Evolutionary conservation across 2,888 invertebrate species (phyloP), one percentile per base, ranked within the genome.

Genomic region (Tiliacea aurago): DNA sequence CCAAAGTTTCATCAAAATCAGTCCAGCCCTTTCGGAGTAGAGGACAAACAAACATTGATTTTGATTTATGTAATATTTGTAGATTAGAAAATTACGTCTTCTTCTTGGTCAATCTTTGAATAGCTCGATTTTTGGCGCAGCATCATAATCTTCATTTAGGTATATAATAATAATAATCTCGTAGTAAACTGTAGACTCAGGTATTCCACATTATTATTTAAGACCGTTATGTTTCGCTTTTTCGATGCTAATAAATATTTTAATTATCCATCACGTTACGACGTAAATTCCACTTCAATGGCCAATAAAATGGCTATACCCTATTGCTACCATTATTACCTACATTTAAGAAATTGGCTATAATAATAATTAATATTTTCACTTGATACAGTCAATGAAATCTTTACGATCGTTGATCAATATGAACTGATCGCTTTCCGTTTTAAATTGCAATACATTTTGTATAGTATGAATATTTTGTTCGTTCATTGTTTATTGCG

Each of bases 371-470:
- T 70, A 55, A 53, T 59, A 28, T 68, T 76, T 79, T 70, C 56
- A 59, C 59, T 73, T 10, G 18, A 49, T 51, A 59, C n/a, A 23
- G 9, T 53, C 51, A 51, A 62, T 65, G 55, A 64, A 59, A 67
- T 79, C 37, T 82, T 59, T 78, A 56, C 37, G 64, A 83, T 74
- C 64, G 20, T 49, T 80, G 70, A 65, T 62, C 62, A 43, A 62
- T 55, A 47, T 65, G 63, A 81, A 61, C 55, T 37, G 55, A n/a
- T 74, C 45, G 47, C 79, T 76, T 76, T 83, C 76, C 62, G 76
- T 76, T 84, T 73, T 45, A 59, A 69, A 76, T 85, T 73, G 65
- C 65, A 49, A 64, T 78, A 53, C 68, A 80, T 56, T 73, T 62
- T 80, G 51, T 67, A 66, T 56, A 33, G 56, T 45, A 62, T 49